A percentile compares a stretch with the other conserved stretches of the same genome.
Conservation (phyloP, 92 coral and sea anemone species). For the Actinostola sp. region DNA sequence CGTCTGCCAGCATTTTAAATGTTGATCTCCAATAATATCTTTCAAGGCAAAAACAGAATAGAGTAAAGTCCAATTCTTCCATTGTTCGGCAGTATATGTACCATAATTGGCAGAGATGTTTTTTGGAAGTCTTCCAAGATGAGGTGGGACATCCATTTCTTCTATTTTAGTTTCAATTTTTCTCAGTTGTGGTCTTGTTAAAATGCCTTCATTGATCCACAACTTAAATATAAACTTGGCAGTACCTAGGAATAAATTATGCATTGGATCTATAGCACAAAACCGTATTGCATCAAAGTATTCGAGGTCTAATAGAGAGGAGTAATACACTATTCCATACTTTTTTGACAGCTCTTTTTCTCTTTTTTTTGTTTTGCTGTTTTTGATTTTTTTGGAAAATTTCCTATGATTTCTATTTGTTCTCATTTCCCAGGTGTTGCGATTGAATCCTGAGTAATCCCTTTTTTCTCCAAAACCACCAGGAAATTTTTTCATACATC, state of each 20-base stretch:
- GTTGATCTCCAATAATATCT: constrained; percentile 26
- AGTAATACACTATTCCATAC: constrained; percentile 36
- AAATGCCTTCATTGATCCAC: constrained; percentile 34
- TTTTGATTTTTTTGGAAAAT: constrained; percentile 17
- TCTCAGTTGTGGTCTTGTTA: constrained; percentile 29
- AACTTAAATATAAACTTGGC: constrained; percentile 33
- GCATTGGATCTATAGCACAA: too few relatives aligned
- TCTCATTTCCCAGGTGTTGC: constrained; percentile 33
- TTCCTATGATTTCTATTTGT: constrained; percentile 25
- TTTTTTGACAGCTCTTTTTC: background rate
- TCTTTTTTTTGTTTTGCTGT: constrained; percentile 6
- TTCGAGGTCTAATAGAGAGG: constrained; percentile 40
- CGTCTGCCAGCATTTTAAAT: too few relatives aligned
- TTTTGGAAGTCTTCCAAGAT: constrained; percentile 46
- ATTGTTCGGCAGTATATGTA: constrained; percentile 54
- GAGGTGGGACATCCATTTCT: constrained; percentile 38
- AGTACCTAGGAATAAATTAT: too few relatives aligned
- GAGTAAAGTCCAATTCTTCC: constrained; percentile 62
- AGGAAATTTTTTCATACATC: constrained; percentile 45
- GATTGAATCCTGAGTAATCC: constrained; percentile 57
- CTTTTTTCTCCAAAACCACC: too few relatives aligned
- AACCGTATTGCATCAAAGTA: constrained; percentile 55
- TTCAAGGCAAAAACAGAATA: constrained; percentile 48
- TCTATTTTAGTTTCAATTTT: constrained; percentile 28
- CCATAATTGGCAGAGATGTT: constrained; percentile 39